Percentiles rank a stretch among this genome's conserved stretches.
Conservation (phyloP, 2,797 vertebrate species). For the Crenichthys baileyi region DNA sequence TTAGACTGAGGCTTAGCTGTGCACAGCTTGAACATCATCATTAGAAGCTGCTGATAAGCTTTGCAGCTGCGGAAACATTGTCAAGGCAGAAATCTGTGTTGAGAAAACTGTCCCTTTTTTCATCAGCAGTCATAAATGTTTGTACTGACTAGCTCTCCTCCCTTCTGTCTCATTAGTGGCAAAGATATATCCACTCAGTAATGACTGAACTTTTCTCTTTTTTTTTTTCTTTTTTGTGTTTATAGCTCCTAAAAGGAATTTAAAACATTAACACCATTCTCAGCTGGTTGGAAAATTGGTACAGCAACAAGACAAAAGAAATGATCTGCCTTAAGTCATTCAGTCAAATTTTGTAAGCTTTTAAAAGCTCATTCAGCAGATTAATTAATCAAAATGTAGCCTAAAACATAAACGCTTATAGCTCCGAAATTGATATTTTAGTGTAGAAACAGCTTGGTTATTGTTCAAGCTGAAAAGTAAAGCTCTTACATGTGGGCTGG, state of each 20-base stretch:
- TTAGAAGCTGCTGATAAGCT: conserved; percentile 40
- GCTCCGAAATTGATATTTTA: not conserved
- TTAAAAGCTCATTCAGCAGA: conserved; percentile 22
- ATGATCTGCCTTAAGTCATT: conserved; percentile 1
- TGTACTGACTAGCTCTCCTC: not conserved
- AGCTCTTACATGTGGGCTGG: conserved; percentile 10
- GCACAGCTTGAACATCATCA: conserved; percentile 28
- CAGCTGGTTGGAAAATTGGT: conserved; percentile 35
- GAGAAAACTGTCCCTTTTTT: conserved; percentile 13
- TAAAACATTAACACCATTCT: not conserved
- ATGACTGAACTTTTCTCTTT: conserved; percentile 3
- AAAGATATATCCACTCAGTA: conserved; percentile 5
- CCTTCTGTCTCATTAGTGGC: conserved; percentile 3
- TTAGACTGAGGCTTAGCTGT: conserved; percentile 15
- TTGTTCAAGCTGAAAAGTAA: not conserved
- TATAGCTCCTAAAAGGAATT: not conserved
- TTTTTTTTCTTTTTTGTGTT: conserved; percentile 6
- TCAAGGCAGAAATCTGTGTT: not conserved
- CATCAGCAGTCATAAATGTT: not conserved
- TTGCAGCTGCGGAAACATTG: conserved; percentile 26
- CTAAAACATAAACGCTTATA: conserved; percentile 20
- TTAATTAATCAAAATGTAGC: conserved; percentile 29
- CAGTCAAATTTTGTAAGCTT: conserved; percentile 6
- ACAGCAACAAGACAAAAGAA: conserved; percentile 3
- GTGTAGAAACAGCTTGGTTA: not conserved